Evolutionary conservation across 2,113 vertebrate species (phyloP), one percentile per base, ranked within the genome.

Genomic region (Corvus moneduloides): DNA sequence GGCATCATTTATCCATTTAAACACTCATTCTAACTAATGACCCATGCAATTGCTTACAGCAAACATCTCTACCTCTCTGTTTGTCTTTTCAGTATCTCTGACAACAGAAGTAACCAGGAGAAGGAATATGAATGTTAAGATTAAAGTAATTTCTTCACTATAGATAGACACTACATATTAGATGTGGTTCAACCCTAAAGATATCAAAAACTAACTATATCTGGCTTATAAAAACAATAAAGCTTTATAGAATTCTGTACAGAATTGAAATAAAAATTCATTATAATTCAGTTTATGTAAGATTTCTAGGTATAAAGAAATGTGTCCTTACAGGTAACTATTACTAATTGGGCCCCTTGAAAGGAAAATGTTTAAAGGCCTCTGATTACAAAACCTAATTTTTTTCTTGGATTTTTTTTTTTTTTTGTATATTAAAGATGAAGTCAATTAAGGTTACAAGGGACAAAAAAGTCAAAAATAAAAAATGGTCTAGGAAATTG

Each of bases 1-100:
- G 58, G 43, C 16, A 87, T 71, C 9, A 58, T 52, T 93, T 93
- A 93, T 43, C 48, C 56, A 85, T 91, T 97, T 97, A 96, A 95
- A 94, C 9, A 54, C 32, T 46, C 68, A 17, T 88, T 95, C 89
- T 87, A 91, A 89, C 93, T 92, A 94, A 93, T 89, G 61, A 72
- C 11, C 85, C 87, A 55, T 82, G 68, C 56, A 94, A 96, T 91
- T 92, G 61, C 86, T 93, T 97, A 91, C 75, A 92, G 46, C 75
- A 93, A 86, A 68, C 46, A 94, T 92, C 81, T 96, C 85, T 90
- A 84, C 72, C 76, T 84, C 79, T 78, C n/a, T 73, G 22, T 32
- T 95, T 35, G 21, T 81, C 48, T 95, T 75, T 81, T 91, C 62
- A 86, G 19, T 63, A 82, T 77, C 39, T 94, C 67, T 80, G 54